These are phyloP conservation scores for Bombyx mandarina DNA, from an alignment of 1,140 invertebrate species.

Conservation along the genomic window DNA sequence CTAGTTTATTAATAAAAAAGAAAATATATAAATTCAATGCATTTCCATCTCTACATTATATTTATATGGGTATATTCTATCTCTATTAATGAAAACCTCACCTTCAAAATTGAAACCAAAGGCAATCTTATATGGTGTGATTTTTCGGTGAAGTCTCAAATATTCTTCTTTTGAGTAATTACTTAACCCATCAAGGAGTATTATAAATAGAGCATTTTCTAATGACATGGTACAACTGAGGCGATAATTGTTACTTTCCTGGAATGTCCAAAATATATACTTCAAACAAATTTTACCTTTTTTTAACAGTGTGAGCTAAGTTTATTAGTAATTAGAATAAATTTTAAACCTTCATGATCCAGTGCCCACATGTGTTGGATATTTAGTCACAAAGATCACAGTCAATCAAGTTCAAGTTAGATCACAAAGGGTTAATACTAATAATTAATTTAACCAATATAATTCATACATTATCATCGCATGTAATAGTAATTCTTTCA, in stretches of 20 bases:
- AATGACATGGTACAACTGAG: slow-evolving; percentile 65
- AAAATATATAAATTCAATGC: background rate
- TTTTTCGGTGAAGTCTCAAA: slow-evolving; percentile 77
- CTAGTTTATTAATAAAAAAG: background rate
- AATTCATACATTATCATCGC: too few relatives aligned
- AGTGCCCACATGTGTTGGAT: too few relatives aligned
- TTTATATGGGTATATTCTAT: too few relatives aligned
- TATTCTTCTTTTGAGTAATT: slow-evolving; percentile 42
- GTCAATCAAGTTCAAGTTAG: background rate
- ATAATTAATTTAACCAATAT: too few relatives aligned
- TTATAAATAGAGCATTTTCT: slow-evolving; percentile 73
- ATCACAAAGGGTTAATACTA: background rate
- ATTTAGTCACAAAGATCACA: background rate
- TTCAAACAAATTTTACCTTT: too few relatives aligned
- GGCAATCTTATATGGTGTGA: slow-evolving; percentile 81
- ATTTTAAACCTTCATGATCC: too few relatives aligned
- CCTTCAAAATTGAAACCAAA: slow-evolving; percentile 68
- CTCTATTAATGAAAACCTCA: slow-evolving; percentile 14
- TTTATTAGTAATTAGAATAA: too few relatives aligned
- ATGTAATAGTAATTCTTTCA: slow-evolving; percentile 45
- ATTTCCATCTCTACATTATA: background rate
- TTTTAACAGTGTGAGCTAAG: too few relatives aligned
- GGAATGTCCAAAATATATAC: too few relatives aligned
- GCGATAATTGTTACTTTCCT: too few relatives aligned
- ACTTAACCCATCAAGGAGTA: slow-evolving; percentile 73